Percentiles rank a stretch among this genome's conserved stretches.
Conservation (phyloP, 2,888 invertebrate species). For the Epinotia demarniana region DNA sequence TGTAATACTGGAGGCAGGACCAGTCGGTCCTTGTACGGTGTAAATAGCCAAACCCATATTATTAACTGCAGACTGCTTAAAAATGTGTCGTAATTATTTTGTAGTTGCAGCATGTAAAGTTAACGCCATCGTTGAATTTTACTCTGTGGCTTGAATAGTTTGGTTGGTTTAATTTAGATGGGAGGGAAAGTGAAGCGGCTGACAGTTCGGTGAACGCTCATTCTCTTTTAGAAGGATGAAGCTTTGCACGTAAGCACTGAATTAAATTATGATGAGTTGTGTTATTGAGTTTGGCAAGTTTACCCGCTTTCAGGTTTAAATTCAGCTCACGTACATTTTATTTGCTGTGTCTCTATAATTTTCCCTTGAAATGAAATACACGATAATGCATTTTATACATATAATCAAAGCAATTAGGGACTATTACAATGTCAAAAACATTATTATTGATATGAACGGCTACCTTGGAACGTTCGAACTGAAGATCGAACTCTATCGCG, state of each 20-base stretch:
- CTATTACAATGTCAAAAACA: no score
- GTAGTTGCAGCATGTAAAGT: constrained; percentile 46
- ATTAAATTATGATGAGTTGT: not conserved
- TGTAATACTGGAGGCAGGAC: constrained; percentile 76
- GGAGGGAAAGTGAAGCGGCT: constrained; percentile 6
- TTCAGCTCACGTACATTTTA: constrained; percentile 1
- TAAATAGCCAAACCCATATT: constrained; percentile 71
- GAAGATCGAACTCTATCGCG: no score
- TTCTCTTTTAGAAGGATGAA: not conserved
- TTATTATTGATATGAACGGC: no score
- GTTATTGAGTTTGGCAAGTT: constrained; percentile 4
- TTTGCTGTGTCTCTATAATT: not conserved
- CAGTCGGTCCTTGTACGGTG: constrained; percentile 64
- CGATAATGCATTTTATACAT: no score
- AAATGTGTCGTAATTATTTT: constrained; percentile 23
- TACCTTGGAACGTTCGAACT: no score
- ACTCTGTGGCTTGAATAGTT: constrained; percentile 50
- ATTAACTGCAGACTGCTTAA: constrained; percentile 60
- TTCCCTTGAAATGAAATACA: not conserved
- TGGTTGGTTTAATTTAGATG: constrained; percentile 11
- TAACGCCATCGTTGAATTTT: constrained; percentile 14
- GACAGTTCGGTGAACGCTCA: constrained; percentile 10
- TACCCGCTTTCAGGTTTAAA: not conserved
- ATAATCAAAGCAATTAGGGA: no score
- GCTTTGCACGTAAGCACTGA: not conserved